Conservation (phyloP, 2,113 vertebrate species). For the Plestiodon gilberti region DNA sequence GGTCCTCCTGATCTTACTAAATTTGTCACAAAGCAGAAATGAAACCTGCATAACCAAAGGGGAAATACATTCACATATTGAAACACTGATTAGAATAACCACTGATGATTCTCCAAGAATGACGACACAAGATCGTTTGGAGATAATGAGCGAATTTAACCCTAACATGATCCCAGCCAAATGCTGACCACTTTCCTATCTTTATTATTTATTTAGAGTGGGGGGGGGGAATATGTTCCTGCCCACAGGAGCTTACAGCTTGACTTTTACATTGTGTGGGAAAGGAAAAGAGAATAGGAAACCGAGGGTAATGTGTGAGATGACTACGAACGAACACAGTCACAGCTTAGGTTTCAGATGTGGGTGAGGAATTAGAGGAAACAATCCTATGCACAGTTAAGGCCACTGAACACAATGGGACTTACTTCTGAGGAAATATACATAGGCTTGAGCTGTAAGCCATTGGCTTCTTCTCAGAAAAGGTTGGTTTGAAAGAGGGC, state of each 20-base stretch:
- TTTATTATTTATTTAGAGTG: neutral
- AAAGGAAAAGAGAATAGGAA: neutral
- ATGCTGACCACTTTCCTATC: neutral
- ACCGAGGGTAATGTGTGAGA: neutral
- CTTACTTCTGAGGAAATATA: neutral
- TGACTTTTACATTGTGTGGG: neutral
- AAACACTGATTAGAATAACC: slow-evolving; percentile 8
- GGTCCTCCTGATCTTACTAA: neutral
- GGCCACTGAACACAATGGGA: neutral
- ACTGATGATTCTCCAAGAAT: neutral
- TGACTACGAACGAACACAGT: neutral
- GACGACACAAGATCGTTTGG: neutral
- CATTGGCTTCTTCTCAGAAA: neutral
- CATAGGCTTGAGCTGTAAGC: too few relatives aligned
- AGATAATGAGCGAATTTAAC: neutral
- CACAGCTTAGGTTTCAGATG: too few relatives aligned
- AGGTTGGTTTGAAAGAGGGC: neutral
- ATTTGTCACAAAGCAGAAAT: neutral
- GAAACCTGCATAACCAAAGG: slow-evolving; percentile 16
- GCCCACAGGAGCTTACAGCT: neutral
- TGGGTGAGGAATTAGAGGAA: too few relatives aligned
- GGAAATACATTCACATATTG: neutral
- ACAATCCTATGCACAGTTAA: neutral
- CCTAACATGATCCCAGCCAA: neutral
- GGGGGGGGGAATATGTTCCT: neutral